Evolutionary conservation across 1,140 invertebrate genomes (phyloP), one percentile per base, ranked within the genome.

Genomic region (Drosophila cardini): DNA sequence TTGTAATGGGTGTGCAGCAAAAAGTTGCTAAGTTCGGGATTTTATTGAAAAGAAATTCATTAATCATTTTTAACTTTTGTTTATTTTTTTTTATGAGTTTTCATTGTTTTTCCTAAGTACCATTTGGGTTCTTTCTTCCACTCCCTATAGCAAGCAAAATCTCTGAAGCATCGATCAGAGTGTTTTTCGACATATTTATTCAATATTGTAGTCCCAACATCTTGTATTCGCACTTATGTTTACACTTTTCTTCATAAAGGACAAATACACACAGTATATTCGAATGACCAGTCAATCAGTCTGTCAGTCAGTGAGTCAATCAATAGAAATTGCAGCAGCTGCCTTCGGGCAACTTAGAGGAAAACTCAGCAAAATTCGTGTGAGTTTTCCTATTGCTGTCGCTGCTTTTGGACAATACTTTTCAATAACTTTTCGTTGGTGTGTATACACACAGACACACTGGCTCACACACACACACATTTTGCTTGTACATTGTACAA

Each of bases 341-440:
- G 42, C 58, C n/a, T 26, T 9, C 26, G 26, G 46, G 56, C 26
- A 30, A 32, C 21, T 43, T 9, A 46, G 16, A 67, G 16, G 40
- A 60, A 26, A 46, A 65, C 26, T 61, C 26, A 4, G 57, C 45
- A 65, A 48, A 56, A 57, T 48, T 57, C 13, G 13, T 52, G 38
- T 21, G 18, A 53, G 40, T 58, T 52, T 34, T 53, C 32, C 16
- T 46, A 65, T 55, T 55, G 8, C 38, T 73, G n/a, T n/a, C n/a
- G 9, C 55, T 38, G 52, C 40, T 70, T 30, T 38, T 46, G 43
- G 18, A n/a, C 52, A 70, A 74, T 63, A 58, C 38, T 57, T 45
- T 64, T 58, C 67, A 63, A 71, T 71, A 75, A 63, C 65, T 56
- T 43, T 30, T 36, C 50, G 15, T 46, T 15, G n/a, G 46, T 10